Evolutionary conservation across 1,140 invertebrate genomes (phyloP).

Genomic region (Rhysida immarginata): DNA sequence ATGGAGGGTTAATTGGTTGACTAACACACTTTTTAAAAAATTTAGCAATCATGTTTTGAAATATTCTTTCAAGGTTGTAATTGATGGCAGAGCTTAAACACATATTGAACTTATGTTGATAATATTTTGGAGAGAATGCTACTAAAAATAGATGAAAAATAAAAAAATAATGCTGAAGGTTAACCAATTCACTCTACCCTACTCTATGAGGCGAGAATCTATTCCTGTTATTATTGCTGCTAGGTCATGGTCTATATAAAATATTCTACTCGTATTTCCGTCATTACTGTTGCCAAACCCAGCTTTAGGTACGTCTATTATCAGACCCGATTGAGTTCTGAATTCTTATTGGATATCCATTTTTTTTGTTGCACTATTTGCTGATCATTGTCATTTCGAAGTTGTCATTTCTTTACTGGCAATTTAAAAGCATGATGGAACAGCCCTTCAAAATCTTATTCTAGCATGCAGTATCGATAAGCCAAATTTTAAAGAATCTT

Average conservation of each 20-base stretch:
- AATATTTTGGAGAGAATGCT: too few species aligned
- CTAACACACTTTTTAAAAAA: too few species aligned
- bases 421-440: slow-evolving; percentile 25
- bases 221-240: slow-evolving; percentile 23
- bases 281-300: slow-evolving; percentile 23
- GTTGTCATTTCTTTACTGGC: slow-evolving; percentile 18
- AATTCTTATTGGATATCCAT: slow-evolving; percentile 14
- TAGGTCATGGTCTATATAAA: slow-evolving; percentile 22
- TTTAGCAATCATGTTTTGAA: too few species aligned
- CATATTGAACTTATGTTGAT: too few species aligned
- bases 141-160: too few species aligned
- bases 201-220: slow-evolving; percentile 15
- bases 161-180: too few species aligned
- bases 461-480: slow-evolving; percentile 26
- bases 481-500: slow-evolving; percentile 22
- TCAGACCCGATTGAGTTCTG: slow-evolving; percentile 9
- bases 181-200: too few species aligned
- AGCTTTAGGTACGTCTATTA: slow-evolving; percentile 17
- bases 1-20: too few species aligned
- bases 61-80: too few species aligned
- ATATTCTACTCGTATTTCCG: slow-evolving; percentile 25
- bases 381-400: slow-evolving; percentile 17
- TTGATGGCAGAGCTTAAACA: too few species aligned
- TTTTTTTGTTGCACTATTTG: slow-evolving; percentile 14
- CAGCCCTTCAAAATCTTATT: slow-evolving; percentile 25